These are phyloP conservation scores for Mobula hypostoma DNA, from an alignment of 2,113 vertebrate genomes.

Conservation along the genomic window DNA sequence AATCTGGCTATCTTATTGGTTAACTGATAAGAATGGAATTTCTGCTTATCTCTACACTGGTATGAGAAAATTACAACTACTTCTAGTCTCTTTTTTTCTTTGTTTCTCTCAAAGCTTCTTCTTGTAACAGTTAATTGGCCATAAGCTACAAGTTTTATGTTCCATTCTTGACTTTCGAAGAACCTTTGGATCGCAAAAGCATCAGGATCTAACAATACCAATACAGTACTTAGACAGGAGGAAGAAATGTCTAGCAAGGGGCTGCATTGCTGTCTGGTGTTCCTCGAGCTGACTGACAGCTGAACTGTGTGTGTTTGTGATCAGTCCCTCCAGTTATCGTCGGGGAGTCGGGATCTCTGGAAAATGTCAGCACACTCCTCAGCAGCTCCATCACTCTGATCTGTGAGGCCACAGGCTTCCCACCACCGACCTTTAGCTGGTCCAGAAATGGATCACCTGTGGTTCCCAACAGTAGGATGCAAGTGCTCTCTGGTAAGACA, in stretches of 20 bases:
- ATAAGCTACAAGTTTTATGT: too few species aligned
- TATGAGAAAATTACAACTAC: too few species aligned
- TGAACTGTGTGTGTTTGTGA: constrained; percentile 18
- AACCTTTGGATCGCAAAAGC: too few species aligned
- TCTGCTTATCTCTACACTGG: too few species aligned
- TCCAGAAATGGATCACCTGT: constrained; percentile 43
- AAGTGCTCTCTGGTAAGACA: background rate
- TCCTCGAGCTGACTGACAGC: background rate
- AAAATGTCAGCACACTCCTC: constrained; percentile 44
- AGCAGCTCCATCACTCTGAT: constrained; percentile 51
- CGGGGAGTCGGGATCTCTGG: background rate
- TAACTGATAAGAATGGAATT: too few species aligned
- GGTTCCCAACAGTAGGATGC: background rate
- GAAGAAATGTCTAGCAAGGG: background rate
- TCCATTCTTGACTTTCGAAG: too few species aligned
- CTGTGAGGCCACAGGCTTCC: constrained; percentile 54
- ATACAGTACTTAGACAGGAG: too few species aligned
- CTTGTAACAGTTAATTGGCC: too few species aligned
- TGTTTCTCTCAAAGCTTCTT: too few species aligned
- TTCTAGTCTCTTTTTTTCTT: too few species aligned
- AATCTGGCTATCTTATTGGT: too few species aligned
- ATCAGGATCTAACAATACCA: too few species aligned
- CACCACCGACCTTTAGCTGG: constrained; percentile 54
- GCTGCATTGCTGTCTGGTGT: background rate
- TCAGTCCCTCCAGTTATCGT: constrained; percentile 22